Conservation (phyloP, 2,797 vertebrate genomes). For the Gadopsis bispinosus region DNA sequence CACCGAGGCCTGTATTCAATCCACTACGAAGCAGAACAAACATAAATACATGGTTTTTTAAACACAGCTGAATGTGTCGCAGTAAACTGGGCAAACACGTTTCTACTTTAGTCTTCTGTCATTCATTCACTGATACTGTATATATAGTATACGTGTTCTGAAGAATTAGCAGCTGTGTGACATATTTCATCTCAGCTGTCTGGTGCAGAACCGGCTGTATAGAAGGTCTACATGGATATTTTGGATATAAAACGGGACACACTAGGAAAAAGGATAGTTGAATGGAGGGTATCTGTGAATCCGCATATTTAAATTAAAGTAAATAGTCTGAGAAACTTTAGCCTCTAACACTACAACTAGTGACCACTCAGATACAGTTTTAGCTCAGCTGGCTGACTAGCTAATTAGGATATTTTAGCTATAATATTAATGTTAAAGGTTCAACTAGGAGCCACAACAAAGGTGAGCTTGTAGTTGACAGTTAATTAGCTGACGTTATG, state of each 20-base stretch:
- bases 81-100: constrained; percentile 29
- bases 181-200: background rate
- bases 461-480: background rate
- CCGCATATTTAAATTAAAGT: background rate
- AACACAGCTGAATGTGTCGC: constrained; percentile 25
- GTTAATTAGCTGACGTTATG: background rate
- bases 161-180: background rate
- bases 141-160: background rate
- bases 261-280: background rate
- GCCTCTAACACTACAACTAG: background rate
- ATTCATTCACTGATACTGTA: constrained; percentile 1
- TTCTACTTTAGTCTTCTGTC: constrained; percentile 27
- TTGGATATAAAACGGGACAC: background rate
- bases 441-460: background rate
- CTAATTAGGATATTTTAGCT: background rate
- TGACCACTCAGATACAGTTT: background rate
- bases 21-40: constrained; percentile 15
- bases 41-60: constrained; percentile 55
- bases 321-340: background rate
- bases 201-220: background rate
- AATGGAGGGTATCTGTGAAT: background rate
- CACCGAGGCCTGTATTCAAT: constrained; percentile 16
- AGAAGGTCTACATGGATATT: background rate
- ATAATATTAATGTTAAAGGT: background rate
- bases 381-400: background rate